Base-by-base conservation (phyloP, 92 coral and sea anemone species). In the Heteractis magnifica region DNA sequence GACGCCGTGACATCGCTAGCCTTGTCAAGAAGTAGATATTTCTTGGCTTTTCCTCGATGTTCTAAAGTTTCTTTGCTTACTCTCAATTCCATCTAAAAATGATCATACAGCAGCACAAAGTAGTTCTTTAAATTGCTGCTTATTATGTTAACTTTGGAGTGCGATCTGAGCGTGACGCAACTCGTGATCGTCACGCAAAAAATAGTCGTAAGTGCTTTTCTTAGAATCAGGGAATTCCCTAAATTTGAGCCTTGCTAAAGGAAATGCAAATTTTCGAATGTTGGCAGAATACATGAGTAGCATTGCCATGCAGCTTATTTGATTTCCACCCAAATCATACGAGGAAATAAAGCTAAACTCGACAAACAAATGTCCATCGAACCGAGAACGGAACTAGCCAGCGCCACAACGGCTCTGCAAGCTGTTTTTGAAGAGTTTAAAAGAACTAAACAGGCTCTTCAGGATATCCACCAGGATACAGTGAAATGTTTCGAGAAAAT, bases 351-450 rank as follows among this genome's bases (percentile, higher is more conserved):
- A 56, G 51, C 55, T 12, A 16, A 74, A 7, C 21, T 74, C 8
- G 26, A 74, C 20, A 4, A 44, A 11, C 1, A 34, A 59, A 14
- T 5, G 23, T 16, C 51, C 6, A 6, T 51, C 12, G 23, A 23
- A 11, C 18, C 14, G 12, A 12, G n/a, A 72, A 72, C 15, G 71
- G 72, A n/a, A 16, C 72, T 18, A 44, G 26, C 19, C 21, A 10
- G 13, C 75, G 51, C 34, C 82, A 86, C 23, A 51, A 81, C 81
- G 91, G 70, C 91, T 56, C 87, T 90, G 6, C 81, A 84, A 53
- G 89, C 83, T 6, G 87, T 85, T 7, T 91, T 91, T 71, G 92
- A 91, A 44, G 83, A 88, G 26, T 91, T 91, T 52, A 82, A 65
- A 62, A 64, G 80, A 59, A 82, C 83, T 83, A 88, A 88, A 62